Base-by-base conservation (phyloP, 92 coral and sea anemone species). In the Palythoa grandis region DNA sequence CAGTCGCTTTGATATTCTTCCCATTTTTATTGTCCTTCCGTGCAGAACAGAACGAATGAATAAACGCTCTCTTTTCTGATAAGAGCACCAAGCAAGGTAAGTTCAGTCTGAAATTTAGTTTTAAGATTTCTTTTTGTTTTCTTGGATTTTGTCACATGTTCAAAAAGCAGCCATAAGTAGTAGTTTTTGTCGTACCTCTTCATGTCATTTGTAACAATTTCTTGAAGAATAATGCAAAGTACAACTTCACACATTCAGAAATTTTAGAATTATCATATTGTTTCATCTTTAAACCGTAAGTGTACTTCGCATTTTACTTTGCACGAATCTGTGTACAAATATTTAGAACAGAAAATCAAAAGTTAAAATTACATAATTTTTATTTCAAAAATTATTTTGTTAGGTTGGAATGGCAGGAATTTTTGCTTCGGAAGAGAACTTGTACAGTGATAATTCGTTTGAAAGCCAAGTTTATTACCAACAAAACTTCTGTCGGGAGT, bases 351-450 rank as follows among this genome's bases (percentile, higher is more conserved):
- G 65, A 11, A 19, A 52, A 69, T 63, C 61, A 75, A 66, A 38
- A 5, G 5, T 40, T 38, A 53, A 6, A 60, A 43, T 61, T 16
- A 23, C 35, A 11, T 47, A 40, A 47, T 1, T 22, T 60, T 22
- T 17, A 5, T 74, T 63, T 74, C 39, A 40, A 9, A 10, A 29
- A 29, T 29, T 14, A 14, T 15, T 37, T 29, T 69, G 16, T 35
- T 23, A 37, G 80, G 25, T 61, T 82, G 58, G 60, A 19, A 90
- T 90, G 92, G 92, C 88, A 11, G 90, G 82, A 2, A 68, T 90
- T 2, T 90, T 90, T 82, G 83, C 38, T 54, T 40, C 47, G 22
- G 87, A 72, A 19, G 76, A 76, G 3, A 63, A 72, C 2, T 61
- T 90, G 79, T 90, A 82, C 67, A 22, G 43, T 3, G 88, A 82